Percentiles rank a stretch among this genome's conserved stretches.
Conservation (phyloP, 2,888 invertebrate genomes). For the Hesperia comma region DNA sequence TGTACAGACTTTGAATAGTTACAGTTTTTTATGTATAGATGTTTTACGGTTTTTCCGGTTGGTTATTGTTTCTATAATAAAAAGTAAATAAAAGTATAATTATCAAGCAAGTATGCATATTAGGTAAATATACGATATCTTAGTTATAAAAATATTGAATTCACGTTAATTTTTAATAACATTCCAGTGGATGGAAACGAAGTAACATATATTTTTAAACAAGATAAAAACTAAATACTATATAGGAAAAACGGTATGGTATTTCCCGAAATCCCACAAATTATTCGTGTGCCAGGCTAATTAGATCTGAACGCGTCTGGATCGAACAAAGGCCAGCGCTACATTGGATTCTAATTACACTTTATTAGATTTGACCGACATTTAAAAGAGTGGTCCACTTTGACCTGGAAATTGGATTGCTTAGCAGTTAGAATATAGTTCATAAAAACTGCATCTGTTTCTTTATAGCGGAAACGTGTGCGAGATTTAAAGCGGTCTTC, state of each 20-base stretch:
- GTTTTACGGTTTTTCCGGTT: too few species aligned
- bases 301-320: slow-evolving; percentile 50
- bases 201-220: too few species aligned
- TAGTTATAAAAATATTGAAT: too few species aligned
- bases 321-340: slow-evolving; percentile 51
- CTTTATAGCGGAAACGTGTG: slow-evolving; percentile 27
- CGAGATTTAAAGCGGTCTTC: slow-evolving; percentile 24
- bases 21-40: too few species aligned
- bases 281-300: slow-evolving; percentile 43
- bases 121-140: too few species aligned
- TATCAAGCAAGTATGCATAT: too few species aligned
- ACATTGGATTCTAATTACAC: slow-evolving; percentile 75
- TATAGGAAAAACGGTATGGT: neutral
- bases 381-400: slow-evolving; percentile 53
- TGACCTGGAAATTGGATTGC: slow-evolving; percentile 34
- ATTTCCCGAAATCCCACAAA: slow-evolving; percentile 18
- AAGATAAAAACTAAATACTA: too few species aligned
- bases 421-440: slow-evolving; percentile 29
- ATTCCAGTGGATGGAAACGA: too few species aligned
- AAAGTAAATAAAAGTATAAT: too few species aligned
- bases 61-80: too few species aligned
- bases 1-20: too few species aligned
- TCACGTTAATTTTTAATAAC: too few species aligned
- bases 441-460: slow-evolving; percentile 28
- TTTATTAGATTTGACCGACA: slow-evolving; percentile 77